phyloP scores from a whole-genome alignment of 30 jellyfish, hydroid and myxozoan genomes.

The Turritopsis dohrnii region DNA sequence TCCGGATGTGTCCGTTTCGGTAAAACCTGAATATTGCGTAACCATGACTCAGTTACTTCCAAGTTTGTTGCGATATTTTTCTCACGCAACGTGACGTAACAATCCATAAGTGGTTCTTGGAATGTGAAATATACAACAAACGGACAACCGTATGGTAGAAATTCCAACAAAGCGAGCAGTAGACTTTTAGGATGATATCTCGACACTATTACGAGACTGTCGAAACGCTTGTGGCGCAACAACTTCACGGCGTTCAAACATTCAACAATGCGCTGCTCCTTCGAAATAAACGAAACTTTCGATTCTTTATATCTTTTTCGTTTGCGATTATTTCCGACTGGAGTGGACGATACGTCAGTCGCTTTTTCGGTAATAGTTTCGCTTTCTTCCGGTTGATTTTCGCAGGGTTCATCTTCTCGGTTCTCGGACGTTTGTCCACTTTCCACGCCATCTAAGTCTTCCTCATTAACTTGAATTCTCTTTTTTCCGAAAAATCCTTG shows the following conservation, averaged over 20 bases:
- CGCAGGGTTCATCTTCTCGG: neutral
- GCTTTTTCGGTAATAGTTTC: neutral
- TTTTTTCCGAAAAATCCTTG: slow-evolving; percentile 7
- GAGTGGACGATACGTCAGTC: neutral
- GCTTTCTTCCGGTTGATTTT: neutral
- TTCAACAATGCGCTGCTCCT: slow-evolving; percentile 30
- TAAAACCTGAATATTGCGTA: slow-evolving; percentile 63
- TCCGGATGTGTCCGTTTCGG: slow-evolving; percentile 86
- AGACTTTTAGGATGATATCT: slow-evolving; percentile 54
- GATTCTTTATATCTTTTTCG: neutral
- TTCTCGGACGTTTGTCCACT: neutral
- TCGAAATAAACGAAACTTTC: slow-evolving; percentile 10
- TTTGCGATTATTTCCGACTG: neutral
- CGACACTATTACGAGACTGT: slow-evolving; percentile 61
- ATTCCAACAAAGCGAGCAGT: slow-evolving; percentile 48
- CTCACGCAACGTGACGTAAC: slow-evolving; percentile 60
- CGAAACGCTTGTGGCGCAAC: slow-evolving; percentile 43
- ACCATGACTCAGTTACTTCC: slow-evolving; percentile 68
- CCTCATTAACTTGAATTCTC: neutral
- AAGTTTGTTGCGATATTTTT: slow-evolving; percentile 51
- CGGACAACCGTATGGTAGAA: slow-evolving; percentile 59
- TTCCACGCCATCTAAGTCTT: neutral
- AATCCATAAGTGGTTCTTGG: slow-evolving; percentile 87
- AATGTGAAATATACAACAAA: slow-evolving; percentile 70
- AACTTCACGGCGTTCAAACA: slow-evolving; percentile 32